phyloP scores from a whole-genome alignment of 2,888 invertebrate genomes.

The Syrphus vitripennis region DNA sequence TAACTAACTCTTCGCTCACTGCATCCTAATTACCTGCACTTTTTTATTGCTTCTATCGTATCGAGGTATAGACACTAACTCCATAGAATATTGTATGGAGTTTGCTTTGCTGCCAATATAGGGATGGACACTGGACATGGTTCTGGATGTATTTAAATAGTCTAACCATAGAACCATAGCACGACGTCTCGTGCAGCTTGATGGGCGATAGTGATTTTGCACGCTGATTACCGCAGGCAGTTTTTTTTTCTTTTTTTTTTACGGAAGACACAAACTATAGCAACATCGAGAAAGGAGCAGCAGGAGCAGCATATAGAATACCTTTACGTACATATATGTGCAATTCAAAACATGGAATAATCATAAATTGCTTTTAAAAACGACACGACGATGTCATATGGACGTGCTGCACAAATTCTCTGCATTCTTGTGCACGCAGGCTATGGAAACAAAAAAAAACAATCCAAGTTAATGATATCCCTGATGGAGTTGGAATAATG shows the following conservation, averaged over 20 bases:
- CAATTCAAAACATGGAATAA: slow-evolving; percentile 29
- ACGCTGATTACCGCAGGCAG: slow-evolving; percentile 20
- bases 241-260: too few relatives aligned
- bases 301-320: not conserved
- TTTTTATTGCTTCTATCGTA: slow-evolving; percentile 12
- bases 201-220: slow-evolving; percentile 39
- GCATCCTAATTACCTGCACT: slow-evolving; percentile 52
- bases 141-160: not conserved
- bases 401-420: slow-evolving; percentile 16
- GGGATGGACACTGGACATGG: slow-evolving; percentile 3
- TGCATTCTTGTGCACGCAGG: slow-evolving; percentile 5
- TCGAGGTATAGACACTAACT: not conserved
- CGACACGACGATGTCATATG: slow-evolving; percentile 25
- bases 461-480: slow-evolving; percentile 4
- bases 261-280: not conserved
- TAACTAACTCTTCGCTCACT: slow-evolving; percentile 21
- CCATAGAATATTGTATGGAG: too few relatives aligned
- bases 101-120: not conserved
- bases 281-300: too few relatives aligned
- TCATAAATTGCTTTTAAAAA: slow-evolving; percentile 30
- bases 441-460: not conserved
- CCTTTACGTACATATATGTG: not conserved
- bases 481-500: not conserved
- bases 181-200: not conserved
- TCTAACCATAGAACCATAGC: not conserved